Conservation (phyloP, 1,140 invertebrate genomes). For the Thereuonema tuberculata region DNA sequence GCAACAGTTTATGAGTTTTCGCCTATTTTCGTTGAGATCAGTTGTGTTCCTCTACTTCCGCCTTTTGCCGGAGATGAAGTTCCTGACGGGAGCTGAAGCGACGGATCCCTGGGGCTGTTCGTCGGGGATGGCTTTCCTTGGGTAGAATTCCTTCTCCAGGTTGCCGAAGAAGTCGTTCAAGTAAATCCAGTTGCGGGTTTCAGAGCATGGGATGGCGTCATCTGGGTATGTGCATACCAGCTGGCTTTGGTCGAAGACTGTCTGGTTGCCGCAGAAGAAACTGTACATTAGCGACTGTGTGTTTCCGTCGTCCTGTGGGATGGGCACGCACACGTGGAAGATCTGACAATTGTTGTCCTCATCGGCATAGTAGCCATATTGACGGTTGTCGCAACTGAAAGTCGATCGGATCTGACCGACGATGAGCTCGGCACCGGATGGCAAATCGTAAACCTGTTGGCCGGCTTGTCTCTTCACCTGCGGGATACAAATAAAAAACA, state of each 20-base stretch:
- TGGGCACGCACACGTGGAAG: conserved; percentile 30
- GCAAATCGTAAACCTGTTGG: conserved; percentile 18
- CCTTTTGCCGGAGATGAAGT: no score
- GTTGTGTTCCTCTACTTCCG: no score
- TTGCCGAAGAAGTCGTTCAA: conserved; percentile 1
- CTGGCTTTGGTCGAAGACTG: conserved; percentile 26
- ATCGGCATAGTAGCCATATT: conserved; percentile 31
- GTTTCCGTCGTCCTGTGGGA: conserved; percentile 18
- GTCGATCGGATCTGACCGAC: conserved; percentile 19
- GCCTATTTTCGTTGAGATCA: no score
- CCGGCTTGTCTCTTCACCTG: conserved; percentile 6
- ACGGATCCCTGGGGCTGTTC: neutral
- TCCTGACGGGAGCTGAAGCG: neutral
- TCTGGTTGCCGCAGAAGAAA: conserved; percentile 28
- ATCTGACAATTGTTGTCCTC: conserved; percentile 30
- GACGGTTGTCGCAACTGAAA: conserved; percentile 25
- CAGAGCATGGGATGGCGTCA: conserved; percentile 24
- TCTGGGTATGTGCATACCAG: conserved; percentile 25
- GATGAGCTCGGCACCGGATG: conserved; percentile 22
- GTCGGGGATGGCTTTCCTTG: neutral
- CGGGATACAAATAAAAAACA: neutral
- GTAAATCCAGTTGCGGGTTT: conserved; percentile 19
- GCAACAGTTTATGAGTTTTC: no score
- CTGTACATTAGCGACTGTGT: conserved; percentile 6
- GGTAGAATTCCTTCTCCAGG: neutral